phyloP scores from a whole-genome alignment of 1,140 invertebrate species.

The Gryon sp. region DNA sequence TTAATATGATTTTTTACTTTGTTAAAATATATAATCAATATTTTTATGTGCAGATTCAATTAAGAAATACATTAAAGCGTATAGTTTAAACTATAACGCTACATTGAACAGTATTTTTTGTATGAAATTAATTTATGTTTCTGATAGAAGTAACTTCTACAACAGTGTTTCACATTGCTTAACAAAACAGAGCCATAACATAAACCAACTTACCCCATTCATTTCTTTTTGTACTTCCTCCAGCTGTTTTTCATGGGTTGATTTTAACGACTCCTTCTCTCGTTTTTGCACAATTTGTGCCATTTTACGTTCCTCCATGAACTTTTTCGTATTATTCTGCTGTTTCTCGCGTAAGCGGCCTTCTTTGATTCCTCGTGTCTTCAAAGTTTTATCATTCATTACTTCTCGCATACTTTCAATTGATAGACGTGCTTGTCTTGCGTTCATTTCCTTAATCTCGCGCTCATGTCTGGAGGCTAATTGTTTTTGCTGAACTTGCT shows the following conservation, averaged over 20 bases:
- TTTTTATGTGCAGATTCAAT: too few species aligned
- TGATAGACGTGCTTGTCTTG: constrained; percentile 95
- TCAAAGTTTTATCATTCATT: constrained; percentile 96
- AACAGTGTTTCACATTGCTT: background rate
- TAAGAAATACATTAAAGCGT: too few species aligned
- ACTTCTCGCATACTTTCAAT: constrained; percentile 98
- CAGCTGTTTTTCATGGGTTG: constrained; percentile 94
- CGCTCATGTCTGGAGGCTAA: constrained; percentile 93
- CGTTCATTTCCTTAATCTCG: constrained; percentile 98
- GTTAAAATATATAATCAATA: too few species aligned
- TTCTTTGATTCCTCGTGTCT: constrained; percentile 98
- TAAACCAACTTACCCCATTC: constrained; percentile 86
- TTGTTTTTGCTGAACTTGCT: constrained; percentile 93
- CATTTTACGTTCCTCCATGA: constrained; percentile 97
- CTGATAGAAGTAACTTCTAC: constrained; percentile 13
- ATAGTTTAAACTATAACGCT: too few species aligned
- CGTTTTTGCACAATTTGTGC: constrained; percentile 93
- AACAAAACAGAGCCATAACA: constrained; percentile 15
- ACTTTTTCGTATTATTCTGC: constrained; percentile 99
- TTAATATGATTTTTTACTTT: too few species aligned
- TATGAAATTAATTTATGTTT: too few species aligned
- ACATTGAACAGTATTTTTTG: background rate
- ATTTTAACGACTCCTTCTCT: constrained; percentile 96
- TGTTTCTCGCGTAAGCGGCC: constrained; percentile 95
- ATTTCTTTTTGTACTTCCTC: constrained; percentile 94